A percentile compares a stretch with the other conserved stretches of the same genome.
Conservation (phyloP, 2,888 invertebrate species). For the Leptopilina syphax region DNA sequence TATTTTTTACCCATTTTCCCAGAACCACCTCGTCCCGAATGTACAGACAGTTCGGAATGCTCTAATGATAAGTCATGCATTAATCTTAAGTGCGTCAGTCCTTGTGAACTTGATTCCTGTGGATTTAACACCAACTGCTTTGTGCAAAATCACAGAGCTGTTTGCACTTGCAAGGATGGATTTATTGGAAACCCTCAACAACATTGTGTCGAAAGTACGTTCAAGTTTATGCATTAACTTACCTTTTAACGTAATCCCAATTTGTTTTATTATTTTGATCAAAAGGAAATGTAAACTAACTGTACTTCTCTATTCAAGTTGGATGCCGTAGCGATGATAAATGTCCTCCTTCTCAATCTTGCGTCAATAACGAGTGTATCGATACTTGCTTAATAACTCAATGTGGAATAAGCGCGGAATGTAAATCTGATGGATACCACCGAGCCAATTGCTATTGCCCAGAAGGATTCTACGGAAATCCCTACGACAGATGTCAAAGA, state of each 20-base stretch:
- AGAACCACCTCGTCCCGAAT: constrained; percentile 83
- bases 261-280: no score
- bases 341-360: constrained; percentile 89
- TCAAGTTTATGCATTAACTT: constrained; percentile 45
- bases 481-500: constrained; percentile 86
- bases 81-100: constrained; percentile 85
- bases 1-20: constrained; percentile 19
- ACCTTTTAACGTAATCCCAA: no score
- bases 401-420: constrained; percentile 89
- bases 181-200: constrained; percentile 90
- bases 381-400: constrained; percentile 89
- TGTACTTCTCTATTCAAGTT: constrained; percentile 76
- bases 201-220: constrained; percentile 86
- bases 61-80: constrained; percentile 90
- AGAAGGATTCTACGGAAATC: constrained; percentile 87
- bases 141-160: constrained; percentile 87
- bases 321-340: constrained; percentile 92
- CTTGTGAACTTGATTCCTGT: constrained; percentile 85
- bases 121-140: constrained; percentile 88
- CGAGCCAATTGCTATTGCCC: constrained; percentile 88
- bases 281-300: no score
- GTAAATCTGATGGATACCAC: constrained; percentile 87
- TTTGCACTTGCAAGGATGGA: constrained; percentile 89
- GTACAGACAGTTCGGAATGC: constrained; percentile 87
- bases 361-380: constrained; percentile 88